These are phyloP conservation scores for Nannoperca australis DNA, from an alignment of 2,797 vertebrate species.

Conservation along the genomic window DNA sequence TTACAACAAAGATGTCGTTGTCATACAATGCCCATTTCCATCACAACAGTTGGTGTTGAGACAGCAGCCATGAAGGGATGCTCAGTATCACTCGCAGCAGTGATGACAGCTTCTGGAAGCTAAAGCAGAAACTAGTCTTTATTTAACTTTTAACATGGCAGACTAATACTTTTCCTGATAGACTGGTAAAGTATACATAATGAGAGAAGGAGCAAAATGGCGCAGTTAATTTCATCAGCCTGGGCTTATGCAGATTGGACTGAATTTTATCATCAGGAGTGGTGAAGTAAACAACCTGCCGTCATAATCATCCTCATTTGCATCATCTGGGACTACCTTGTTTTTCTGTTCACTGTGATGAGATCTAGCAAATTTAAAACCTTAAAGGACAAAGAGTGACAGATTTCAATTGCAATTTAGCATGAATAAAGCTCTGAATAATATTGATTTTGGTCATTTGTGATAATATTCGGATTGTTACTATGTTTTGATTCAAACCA, in stretches of 20 bases:
- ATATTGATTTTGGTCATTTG: background rate
- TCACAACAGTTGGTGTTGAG: slow-evolving; percentile 4
- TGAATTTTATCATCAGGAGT: slow-evolving; percentile 12
- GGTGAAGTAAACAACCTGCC: slow-evolving; percentile 35
- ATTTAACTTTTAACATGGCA: background rate
- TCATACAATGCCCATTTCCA: background rate
- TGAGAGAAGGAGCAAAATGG: background rate
- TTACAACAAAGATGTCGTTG: background rate
- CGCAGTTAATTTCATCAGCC: slow-evolving; percentile 6
- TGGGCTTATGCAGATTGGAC: slow-evolving; percentile 12
- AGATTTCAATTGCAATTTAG: background rate
- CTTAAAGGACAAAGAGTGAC: background rate
- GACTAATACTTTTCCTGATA: background rate
- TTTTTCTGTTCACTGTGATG: slow-evolving; percentile 33
- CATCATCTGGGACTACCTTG: slow-evolving; percentile 13
- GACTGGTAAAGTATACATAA: background rate
- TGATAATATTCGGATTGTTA: background rate
- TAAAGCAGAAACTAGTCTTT: background rate
- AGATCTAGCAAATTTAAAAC: background rate
- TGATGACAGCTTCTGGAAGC: slow-evolving; percentile 8
- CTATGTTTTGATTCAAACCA: background rate
- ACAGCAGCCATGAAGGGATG: background rate
- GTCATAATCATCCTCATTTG: slow-evolving; percentile 32
- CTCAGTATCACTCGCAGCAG: background rate
- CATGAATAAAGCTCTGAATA: background rate